phyloP scores from a whole-genome alignment of 2,888 invertebrate genomes.

The Boloria euphrosyne region DNA sequence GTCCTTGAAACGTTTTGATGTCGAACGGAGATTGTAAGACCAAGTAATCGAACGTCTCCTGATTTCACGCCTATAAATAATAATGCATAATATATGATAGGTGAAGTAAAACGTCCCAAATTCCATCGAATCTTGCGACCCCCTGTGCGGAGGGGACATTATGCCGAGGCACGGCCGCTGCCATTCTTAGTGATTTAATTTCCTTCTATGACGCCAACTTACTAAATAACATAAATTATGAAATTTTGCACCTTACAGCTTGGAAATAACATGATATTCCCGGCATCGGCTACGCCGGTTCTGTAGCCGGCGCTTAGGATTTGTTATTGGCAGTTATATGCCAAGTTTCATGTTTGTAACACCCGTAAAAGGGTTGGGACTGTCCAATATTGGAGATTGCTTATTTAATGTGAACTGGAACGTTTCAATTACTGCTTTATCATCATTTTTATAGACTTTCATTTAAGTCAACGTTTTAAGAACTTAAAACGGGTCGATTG shows the following conservation, averaged over 20 bases:
- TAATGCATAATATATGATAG: constrained; percentile 27
- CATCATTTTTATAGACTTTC: too few species aligned
- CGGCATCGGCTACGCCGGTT: background rate
- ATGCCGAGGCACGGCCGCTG: constrained; percentile 46
- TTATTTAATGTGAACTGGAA: constrained; percentile 34
- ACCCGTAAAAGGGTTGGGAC: constrained; percentile 34
- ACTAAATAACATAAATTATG: constrained; percentile 5
- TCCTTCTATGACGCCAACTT: constrained; percentile 31
- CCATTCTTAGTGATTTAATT: constrained; percentile 49
- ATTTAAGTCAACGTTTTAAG: too few species aligned
- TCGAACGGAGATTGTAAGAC: too few species aligned
- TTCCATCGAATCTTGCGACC: constrained; percentile 39
- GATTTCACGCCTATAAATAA: constrained; percentile 11
- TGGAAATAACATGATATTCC: background rate
- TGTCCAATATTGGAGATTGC: constrained; percentile 37
- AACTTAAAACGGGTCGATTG: too few species aligned
- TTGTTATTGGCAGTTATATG: constrained; percentile 43
- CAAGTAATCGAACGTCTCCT: background rate
- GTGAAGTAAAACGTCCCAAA: constrained; percentile 35
- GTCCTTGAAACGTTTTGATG: too few species aligned
- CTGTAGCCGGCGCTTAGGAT: constrained; percentile 37
- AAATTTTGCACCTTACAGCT: constrained; percentile 10
- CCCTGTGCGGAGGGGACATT: constrained; percentile 38
- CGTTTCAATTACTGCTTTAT: constrained; percentile 28
- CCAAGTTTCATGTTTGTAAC: constrained; percentile 41